Base-by-base conservation (phyloP, 2,888 invertebrate genomes). In the Chironomus tentans region DNA sequence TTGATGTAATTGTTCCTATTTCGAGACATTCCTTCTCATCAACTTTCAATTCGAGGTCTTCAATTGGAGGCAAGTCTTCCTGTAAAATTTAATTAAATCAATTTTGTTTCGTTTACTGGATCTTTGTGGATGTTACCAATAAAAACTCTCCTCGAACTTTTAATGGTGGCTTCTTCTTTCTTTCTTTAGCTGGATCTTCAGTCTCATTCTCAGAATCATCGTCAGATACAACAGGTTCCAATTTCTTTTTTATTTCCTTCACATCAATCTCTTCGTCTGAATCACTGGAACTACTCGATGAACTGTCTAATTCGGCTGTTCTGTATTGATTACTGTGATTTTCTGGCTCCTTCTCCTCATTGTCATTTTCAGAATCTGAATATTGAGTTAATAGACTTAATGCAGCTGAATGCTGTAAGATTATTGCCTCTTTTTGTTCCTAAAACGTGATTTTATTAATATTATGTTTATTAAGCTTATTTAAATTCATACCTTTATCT, bases 11-110 rank as follows among this genome's bases (percentile, higher is more conserved):
- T 76, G 87, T 87, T 70, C 95, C 95, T 79, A 95, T 87, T 79
- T 90, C 89, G 76, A 88, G 86, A 79, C 92, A 92, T 78, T 93
- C 88, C 77, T 90, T 88, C 79, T 91, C 89, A 0, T 91, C 89
- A n/a, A 94, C 89, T 76, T 89, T 89, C 78, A 95, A 92, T 79
- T 90, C 87, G 28, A 94, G 85, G 80, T 94, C 91, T 82, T 94
- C 90, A 77, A 95, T 92, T 0, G 92, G 93, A 0, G 94, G 94
- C 77, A 94, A 84, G 80, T 93, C 91, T 77, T 91, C 89, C 56
- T 56, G 18, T 15, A 56, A 56, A 10, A 82, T 2, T 82, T 83
- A 18, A 65, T 65, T 18, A 22, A 21, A 65, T 65, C 22, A 89
- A 79, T 80, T 91, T 91, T 18, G n/a, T 15, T 15, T 56, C 4